Evolutionary conservation across 2,797 vertebrate species (phyloP).

Genomic region (Epinephelus malabaricus): DNA sequence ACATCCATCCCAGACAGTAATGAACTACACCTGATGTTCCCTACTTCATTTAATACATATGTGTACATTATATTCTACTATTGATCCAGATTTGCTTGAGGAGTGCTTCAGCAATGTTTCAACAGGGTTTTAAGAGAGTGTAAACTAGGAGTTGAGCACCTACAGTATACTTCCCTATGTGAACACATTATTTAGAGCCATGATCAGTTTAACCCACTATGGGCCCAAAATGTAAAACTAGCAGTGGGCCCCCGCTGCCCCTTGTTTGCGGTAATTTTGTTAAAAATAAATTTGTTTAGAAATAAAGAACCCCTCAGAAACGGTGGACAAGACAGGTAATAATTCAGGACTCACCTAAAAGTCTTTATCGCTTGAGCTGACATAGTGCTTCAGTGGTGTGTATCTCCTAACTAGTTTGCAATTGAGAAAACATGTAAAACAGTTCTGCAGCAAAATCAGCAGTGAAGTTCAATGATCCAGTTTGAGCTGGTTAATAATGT

Average conservation of each 20-base stretch:
- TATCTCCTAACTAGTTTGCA: background rate
- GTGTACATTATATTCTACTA: too few species aligned
- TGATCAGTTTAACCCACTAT: background rate
- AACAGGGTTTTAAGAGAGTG: background rate
- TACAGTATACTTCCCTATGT: too few species aligned
- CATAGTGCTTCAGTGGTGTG: background rate
- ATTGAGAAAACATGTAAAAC: background rate
- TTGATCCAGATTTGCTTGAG: background rate
- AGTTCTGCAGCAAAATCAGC: background rate
- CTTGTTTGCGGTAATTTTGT: background rate
- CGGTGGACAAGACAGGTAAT: background rate
- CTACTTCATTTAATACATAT: background rate
- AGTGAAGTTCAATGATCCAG: background rate
- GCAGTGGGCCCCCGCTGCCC: too few species aligned
- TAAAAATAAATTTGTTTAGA: background rate
- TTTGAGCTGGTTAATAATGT: background rate
- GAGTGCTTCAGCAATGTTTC: background rate
- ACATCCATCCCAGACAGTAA: background rate
- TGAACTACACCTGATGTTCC: background rate
- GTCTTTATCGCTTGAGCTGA: background rate
- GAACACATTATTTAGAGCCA: background rate
- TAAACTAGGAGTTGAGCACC: background rate
- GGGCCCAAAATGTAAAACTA: too few species aligned
- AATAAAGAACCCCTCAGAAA: too few species aligned
- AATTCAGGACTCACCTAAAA: background rate